phyloP scores from a whole-genome alignment of 2,113 vertebrate species.

The Oreocharis arfaki region DNA sequence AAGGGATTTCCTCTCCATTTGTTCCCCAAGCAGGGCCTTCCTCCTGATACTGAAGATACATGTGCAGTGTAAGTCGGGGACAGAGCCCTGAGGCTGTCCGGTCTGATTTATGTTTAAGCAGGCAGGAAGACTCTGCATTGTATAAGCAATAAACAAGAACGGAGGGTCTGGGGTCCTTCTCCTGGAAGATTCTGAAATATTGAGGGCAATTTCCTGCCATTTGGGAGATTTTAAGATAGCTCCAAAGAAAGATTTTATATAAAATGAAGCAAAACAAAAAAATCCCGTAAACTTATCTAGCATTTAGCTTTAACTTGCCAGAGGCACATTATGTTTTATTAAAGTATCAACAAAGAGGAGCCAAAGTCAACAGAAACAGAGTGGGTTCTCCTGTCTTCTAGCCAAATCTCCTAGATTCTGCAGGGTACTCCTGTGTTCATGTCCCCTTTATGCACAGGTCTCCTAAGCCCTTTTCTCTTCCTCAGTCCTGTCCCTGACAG shows the following conservation, averaged over 20 bases:
- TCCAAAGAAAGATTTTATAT: slow-evolving; percentile 38
- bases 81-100: background rate
- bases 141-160: background rate
- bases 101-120: slow-evolving; percentile 5
- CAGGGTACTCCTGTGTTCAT: background rate
- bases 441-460: background rate
- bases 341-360: slow-evolving; percentile 43
- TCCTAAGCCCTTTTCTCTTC: background rate
- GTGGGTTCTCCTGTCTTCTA: background rate
- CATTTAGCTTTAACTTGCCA: slow-evolving; percentile 49
- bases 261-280: slow-evolving; percentile 56
- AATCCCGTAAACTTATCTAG: slow-evolving; percentile 37
- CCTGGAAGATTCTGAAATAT: slow-evolving; percentile 33
- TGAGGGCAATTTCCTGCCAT: slow-evolving; percentile 57
- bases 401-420: background rate
- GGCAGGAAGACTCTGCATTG: background rate
- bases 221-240: slow-evolving; percentile 43
- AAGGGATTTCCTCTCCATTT: background rate
- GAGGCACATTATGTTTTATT: slow-evolving; percentile 58
- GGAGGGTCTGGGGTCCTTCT: slow-evolving; percentile 11
- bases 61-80: background rate
- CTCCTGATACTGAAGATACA: background rate
- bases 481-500: background rate
- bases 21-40: background rate
- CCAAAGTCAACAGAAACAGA: slow-evolving; percentile 43